Evolutionary conservation across 2,888 invertebrate species (phyloP).

Genomic region (Xylocampa areola): DNA sequence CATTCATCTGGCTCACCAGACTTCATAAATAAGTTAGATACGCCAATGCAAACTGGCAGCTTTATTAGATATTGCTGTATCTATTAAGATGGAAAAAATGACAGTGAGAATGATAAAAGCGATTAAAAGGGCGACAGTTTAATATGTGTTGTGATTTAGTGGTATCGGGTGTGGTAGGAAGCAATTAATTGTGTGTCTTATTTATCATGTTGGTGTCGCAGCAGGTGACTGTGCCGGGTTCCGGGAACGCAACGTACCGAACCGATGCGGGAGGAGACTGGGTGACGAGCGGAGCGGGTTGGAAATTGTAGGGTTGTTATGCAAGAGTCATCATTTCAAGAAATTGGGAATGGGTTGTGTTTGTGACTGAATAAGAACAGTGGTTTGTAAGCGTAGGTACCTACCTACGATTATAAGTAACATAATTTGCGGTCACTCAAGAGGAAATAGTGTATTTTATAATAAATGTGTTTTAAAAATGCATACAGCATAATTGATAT

Average conservation of each 20-base stretch:
- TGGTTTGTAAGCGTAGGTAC: no score
- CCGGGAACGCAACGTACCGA: conserved; percentile 65
- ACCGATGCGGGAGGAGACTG: conserved; percentile 24
- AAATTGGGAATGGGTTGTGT: no score
- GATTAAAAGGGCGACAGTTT: conserved; percentile 78
- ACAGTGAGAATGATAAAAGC: conserved; percentile 70
- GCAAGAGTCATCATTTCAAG: neutral
- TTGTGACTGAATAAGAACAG: no score
- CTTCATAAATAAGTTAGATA: conserved; percentile 75
- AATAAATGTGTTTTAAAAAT: no score
- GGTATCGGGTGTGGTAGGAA: conserved; percentile 79
- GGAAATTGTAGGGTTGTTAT: conserved; percentile 17
- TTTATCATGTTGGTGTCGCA: conserved; percentile 83
- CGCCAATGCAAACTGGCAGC: conserved; percentile 75
- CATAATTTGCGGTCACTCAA: no score
- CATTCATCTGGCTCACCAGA: conserved; percentile 53
- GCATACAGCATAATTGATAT: no score
- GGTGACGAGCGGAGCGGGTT: conserved; percentile 52
- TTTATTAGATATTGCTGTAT: conserved; percentile 65
- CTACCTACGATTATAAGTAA: no score
- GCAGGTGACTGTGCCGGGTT: conserved; percentile 82
- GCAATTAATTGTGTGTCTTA: conserved; percentile 86
- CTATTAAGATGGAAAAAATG: conserved; percentile 63
- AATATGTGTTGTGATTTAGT: conserved; percentile 80
- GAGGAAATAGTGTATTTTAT: no score